Conservation (phyloP, 2,888 invertebrate species). For the Scaeva pyrastri region DNA sequence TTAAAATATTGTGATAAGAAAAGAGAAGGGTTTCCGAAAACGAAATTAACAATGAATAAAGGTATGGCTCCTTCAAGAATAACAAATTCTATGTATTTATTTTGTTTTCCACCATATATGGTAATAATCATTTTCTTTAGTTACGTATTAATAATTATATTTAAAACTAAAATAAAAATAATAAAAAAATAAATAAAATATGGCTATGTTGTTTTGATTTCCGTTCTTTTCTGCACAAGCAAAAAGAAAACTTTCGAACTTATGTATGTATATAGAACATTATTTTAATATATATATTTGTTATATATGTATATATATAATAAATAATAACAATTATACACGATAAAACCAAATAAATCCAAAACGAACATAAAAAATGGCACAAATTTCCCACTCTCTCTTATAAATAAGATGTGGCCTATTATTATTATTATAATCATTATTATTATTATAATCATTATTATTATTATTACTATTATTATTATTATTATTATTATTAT, state of each 20-base stretch:
- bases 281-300: too few species aligned
- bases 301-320: constrained; percentile 39
- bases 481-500: too few species aligned
- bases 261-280: constrained; percentile 26
- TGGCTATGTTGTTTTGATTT: constrained; percentile 57
- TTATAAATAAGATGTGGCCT: constrained; percentile 27
- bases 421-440: too few species aligned
- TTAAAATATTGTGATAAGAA: neutral
- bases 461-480: too few species aligned
- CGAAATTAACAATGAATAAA: neutral
- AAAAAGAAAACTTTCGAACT: constrained; percentile 36
- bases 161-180: neutral
- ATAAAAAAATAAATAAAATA: constrained; percentile 62
- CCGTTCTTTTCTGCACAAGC: constrained; percentile 44
- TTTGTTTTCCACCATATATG: constrained; percentile 3
- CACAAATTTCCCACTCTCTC: constrained; percentile 55
- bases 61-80: neutral
- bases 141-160: neutral
- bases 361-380: constrained; percentile 59
- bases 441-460: too few species aligned
- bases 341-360: constrained; percentile 32
- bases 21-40: too few species aligned
- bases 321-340: constrained; percentile 71
- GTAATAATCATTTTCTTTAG: neutral
- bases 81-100: neutral